A percentile compares a stretch with the other conserved stretches of the same genome.
These are phyloP conservation scores for Nymphalis polychloros DNA, from an alignment of 2,888 invertebrate genomes.

Conservation along the genomic window DNA sequence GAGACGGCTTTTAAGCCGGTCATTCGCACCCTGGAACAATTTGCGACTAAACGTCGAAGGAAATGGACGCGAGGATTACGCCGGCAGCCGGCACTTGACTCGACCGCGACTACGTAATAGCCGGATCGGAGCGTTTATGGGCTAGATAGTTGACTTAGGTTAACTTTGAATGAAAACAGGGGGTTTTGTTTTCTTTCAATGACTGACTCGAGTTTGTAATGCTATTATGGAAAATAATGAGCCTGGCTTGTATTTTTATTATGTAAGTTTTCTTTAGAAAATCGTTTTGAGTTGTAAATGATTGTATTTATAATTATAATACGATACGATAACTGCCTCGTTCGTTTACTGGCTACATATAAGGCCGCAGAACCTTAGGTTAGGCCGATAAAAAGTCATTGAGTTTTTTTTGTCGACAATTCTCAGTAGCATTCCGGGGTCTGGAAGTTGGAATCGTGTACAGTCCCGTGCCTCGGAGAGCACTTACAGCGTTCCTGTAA, in stretches of 20 bases:
- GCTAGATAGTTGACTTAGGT: constrained; percentile 30
- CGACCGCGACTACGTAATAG: constrained; percentile 35
- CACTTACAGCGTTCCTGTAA: too few relatives aligned
- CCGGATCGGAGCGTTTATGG: constrained; percentile 31
- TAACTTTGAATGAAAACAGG: constrained; percentile 15
- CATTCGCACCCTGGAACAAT: constrained; percentile 45
- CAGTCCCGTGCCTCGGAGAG: too few relatives aligned
- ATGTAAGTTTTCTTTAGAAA: too few relatives aligned
- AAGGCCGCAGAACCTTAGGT: too few relatives aligned
- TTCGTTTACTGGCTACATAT: too few relatives aligned
- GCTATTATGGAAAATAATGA: not conserved
- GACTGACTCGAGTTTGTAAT: not conserved
- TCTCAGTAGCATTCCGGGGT: too few relatives aligned
- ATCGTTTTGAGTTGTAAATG: too few relatives aligned
- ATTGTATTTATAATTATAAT: too few relatives aligned
- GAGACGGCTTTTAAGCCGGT: constrained; percentile 42
- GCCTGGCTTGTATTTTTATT: not conserved
- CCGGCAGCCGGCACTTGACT: constrained; percentile 37
- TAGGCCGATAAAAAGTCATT: too few relatives aligned
- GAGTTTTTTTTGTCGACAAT: too few relatives aligned
- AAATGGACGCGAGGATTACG: constrained; percentile 48
- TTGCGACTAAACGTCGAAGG: constrained; percentile 48
- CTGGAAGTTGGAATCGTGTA: too few relatives aligned
- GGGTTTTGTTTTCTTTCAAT: constrained; percentile 1
- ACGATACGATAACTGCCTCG: too few relatives aligned